Evolutionary conservation across 1,140 invertebrate species (phyloP).

Genomic region (Homalodisca vitripennis): DNA sequence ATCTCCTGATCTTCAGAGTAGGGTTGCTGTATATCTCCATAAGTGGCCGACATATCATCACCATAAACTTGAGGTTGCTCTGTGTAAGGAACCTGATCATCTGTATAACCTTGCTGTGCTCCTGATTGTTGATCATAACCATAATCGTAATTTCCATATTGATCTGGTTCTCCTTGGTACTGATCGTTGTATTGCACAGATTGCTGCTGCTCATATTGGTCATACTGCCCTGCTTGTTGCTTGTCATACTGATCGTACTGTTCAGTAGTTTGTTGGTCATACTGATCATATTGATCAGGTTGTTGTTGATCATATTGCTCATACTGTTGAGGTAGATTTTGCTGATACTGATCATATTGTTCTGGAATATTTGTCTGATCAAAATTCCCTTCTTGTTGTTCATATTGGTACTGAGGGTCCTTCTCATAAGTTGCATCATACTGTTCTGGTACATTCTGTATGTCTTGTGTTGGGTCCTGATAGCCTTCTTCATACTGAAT

Average conservation of each 20-base stretch:
- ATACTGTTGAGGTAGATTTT: background rate
- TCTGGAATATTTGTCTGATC: background rate
- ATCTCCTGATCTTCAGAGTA: too few relatives aligned
- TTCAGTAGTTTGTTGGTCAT: background rate
- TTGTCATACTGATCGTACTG: background rate
- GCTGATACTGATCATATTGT: background rate
- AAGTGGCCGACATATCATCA: too few relatives aligned
- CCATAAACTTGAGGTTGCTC: too few relatives aligned
- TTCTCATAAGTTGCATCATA: background rate
- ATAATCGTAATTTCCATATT: constrained; percentile 15
- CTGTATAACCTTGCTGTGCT: background rate
- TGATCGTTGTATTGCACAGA: background rate
- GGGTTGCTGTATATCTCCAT: too few relatives aligned
- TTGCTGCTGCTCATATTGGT: constrained; percentile 12
- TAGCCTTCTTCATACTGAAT: background rate
- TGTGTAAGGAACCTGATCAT: too few relatives aligned
- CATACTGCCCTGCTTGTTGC: background rate
- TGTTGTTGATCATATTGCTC: background rate
- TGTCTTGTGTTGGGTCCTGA: background rate
- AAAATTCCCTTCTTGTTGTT: background rate
- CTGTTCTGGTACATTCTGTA: background rate
- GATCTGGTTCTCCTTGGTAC: background rate
- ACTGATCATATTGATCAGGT: background rate
- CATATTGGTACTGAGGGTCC: background rate
- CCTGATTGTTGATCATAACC: background rate